Evolutionary conservation across 2,888 invertebrate species (phyloP), one percentile per base, ranked within the genome.

Genomic region (Tachina lurida): DNA sequence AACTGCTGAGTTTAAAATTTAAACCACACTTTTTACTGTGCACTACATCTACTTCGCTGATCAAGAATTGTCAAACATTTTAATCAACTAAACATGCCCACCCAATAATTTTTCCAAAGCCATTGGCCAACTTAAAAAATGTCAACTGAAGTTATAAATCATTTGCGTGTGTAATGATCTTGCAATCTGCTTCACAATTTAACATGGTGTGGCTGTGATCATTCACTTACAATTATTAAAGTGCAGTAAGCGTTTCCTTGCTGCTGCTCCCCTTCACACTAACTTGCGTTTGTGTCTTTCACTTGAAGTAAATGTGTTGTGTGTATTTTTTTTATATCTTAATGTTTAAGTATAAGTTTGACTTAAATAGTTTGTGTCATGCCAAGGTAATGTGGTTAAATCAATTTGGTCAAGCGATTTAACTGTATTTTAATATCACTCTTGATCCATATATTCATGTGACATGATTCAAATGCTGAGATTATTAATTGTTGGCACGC

Each of bases 131-230:
- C 60, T 52, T n/a, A 79, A 17, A 84, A 67, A 65, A 71, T 80
- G 76, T 84, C 84, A 54, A 41, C 49, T 68, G 71, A 45, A 67
- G 76, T 80, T 84, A 76, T 77, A 84, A 80, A 80, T 84, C 76
- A 84, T 73, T 84, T 80, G 75, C 76, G 84, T 80, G 79, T 84
- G 73, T 73, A 84, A 60, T 74, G 52, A 77, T 83, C 71, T 73
- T 67, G 65, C 82, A 73, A 60, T 84, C 56, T 63, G 56, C 47
- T 70, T 22, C 62, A 79, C 67, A 77, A 77, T 73, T 70, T 49
- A 41, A 41, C n/a, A 47, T 58, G 65, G 74, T 80, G 80, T 74
- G 67, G 58, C 49, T 73, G 49, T 58, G 73, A 58, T 80, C 58
- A 73, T 80, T 80, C 56, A 43, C 39, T 49, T 13, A 49, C 70